Base-by-base conservation (phyloP, 2,797 vertebrate genomes). In the Phylloscopus collybita region DNA sequence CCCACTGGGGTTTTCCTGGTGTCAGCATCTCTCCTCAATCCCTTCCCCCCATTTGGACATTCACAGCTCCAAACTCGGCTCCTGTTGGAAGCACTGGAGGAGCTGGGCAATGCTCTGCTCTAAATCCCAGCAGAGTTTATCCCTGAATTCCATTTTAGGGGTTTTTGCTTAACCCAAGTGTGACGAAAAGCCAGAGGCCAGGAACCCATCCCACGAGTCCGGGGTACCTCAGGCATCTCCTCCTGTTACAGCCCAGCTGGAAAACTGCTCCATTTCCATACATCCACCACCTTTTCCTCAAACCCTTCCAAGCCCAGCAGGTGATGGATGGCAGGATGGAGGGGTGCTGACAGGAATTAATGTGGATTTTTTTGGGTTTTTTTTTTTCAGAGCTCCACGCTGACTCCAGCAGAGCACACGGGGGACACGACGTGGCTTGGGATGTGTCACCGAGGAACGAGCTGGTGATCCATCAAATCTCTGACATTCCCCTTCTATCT, bases 321-420 rank as follows among this genome's bases (percentile, higher is more conserved):
- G 40, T 90, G 88, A 94, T 36, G 92, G 91, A 93, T 61, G 50
- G 86, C 61, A 59, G 70, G 26, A 42, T 86, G 92, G 86, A 80
- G 78, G 62, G 25, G 9, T 50, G 59, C 88, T 90, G 88, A 88
- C 90, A 86, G 27, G n/a, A 93, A 88, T 53, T 74, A 60, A 96
- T 62, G 73, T 32, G 66, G 34, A 16, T 16, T 73, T 73, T 70
- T 73, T 73, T 66, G 74, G 34, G n/a, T n/a, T n/a, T 51, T 74
- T 70, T 78, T 56, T 74, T 47, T 19, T 15, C 38, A 51, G 54
- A 79, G 72, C 70, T 50, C 22, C 72, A 14, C 3, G 16, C 16
- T 17, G 59, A 88, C 73, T 90, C 50, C 90, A 70, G 44, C 57
- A 45, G 85, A 76, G 56, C 62, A 59, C 34, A 51, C 7, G 2